Conservation (phyloP, 2,888 invertebrate species). For the Plebejus anna region DNA sequence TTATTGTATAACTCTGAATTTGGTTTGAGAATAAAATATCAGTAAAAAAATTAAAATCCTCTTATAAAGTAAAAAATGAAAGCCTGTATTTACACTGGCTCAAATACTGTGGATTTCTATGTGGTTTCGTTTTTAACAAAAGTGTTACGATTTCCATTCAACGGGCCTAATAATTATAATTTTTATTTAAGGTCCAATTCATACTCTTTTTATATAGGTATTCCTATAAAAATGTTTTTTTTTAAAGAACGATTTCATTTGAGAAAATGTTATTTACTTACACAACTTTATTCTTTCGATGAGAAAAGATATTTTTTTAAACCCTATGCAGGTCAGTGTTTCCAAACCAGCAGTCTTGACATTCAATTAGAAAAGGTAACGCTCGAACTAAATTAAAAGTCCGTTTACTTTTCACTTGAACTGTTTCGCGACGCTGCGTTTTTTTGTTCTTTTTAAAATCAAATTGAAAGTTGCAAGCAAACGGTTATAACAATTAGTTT, state of each 20-base stretch:
- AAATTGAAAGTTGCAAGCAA: background rate
- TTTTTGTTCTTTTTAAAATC: background rate
- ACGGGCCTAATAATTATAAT: background rate
- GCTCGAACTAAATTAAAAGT: conserved; percentile 21
- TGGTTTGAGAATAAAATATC: no score
- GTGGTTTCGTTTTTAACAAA: no score
- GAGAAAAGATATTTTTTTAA: background rate
- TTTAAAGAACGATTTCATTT: background rate
- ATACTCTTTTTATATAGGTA: background rate
- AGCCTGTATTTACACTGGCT: background rate
- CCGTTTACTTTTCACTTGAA: background rate
- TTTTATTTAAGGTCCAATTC: background rate
- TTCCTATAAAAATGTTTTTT: no score
- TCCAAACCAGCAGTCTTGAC: conserved; percentile 19
- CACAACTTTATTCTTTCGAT: background rate
- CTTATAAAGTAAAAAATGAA: background rate
- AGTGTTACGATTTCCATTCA: no score
- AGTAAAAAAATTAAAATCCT: background rate
- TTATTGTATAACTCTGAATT: no score
- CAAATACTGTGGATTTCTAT: background rate
- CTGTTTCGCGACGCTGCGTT: background rate
- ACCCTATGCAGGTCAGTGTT: conserved; percentile 5
- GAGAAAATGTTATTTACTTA: background rate
- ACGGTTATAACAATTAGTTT: background rate
- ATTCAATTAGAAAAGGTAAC: conserved; percentile 25